These are phyloP conservation scores for Oopsacas minuta DNA, from an alignment of 37 sponge, comb jelly and placozoan genomes.

Conservation along the genomic window DNA sequence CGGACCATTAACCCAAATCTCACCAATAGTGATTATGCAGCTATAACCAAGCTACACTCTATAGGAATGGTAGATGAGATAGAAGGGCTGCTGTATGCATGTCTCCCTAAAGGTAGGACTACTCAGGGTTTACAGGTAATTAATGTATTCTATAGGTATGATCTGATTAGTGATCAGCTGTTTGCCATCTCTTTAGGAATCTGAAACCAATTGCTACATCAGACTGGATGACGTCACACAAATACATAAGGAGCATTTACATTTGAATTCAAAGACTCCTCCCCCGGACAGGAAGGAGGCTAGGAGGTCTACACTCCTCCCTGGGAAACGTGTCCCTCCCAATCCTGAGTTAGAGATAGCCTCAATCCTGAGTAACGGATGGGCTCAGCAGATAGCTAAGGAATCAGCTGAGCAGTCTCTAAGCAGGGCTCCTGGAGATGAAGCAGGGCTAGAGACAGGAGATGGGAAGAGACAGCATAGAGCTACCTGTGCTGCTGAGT, in stretches of 20 bases:
- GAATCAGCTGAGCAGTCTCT: background rate
- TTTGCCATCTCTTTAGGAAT: background rate
- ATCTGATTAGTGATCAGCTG: no score
- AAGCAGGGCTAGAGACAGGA: background rate
- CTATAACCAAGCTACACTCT: background rate
- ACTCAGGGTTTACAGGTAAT: background rate
- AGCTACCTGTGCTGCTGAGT: background rate
- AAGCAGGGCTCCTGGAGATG: background rate
- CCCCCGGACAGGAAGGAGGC: background rate
- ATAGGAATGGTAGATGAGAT: background rate
- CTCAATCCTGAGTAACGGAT: background rate
- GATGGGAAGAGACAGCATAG: slow-evolving; percentile 10
- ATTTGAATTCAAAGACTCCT: background rate
- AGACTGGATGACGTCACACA: background rate
- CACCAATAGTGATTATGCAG: background rate
- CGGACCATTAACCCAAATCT: background rate
- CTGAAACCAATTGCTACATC: background rate
- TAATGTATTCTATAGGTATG: no score
- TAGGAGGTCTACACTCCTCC: background rate
- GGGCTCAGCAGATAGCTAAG: background rate
- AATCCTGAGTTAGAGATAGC: background rate
- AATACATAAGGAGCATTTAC: background rate
- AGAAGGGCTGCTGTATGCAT: background rate
- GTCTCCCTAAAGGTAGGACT: background rate
- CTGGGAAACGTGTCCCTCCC: background rate